Base-by-base conservation (phyloP, 1,140 invertebrate genomes). In the Scaptomyza graminum region DNA sequence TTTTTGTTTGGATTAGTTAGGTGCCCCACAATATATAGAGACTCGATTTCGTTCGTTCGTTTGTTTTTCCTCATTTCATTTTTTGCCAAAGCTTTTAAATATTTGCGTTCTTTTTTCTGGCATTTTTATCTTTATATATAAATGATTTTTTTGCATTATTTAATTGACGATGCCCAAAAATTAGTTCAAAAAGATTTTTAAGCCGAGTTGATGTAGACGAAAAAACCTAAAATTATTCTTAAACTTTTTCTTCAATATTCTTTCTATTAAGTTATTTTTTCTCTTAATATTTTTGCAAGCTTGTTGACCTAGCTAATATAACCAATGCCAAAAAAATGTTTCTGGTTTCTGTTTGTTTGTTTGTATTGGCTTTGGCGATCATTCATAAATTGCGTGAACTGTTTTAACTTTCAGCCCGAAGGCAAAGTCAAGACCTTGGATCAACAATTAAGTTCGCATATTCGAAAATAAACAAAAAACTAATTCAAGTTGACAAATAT, bases 1-100 rank as follows among this genome's bases (percentile, higher is more conserved):
- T 78, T 88, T 85, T 88, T 85, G 82, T 85, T 34, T 85, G 82
- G 82, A 78, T 85, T 87, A 87, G 82, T 78, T 85, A 85, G 87
- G 82, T 85, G 82, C 65, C 69, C 68, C 74, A 75, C 87, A n/a
- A n/a, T n/a, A n/a, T n/a, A n/a, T 69, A 82, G 80, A 74, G 22
- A 34, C 31, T 8, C 16, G 39, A 9, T 55, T 64, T 25, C 15
- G 34, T 62, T 52, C n/a, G n/a, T 64, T 25, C 15, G 18, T 22
- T 22, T 50, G 43, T 59, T 59, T 75, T 56, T 44, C 31, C 18
- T 49, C 47, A 3, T 34, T 44, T 31, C 12, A 66, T 16, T 67
- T 55, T 54, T 51, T 50, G 47, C 43, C 22, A 59, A 22, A 47
- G 43, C 54, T 52, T 60, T 34, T 18, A 66, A 87, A 85, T 85